These are phyloP conservation scores for Malacoctenus gilli DNA, from an alignment of 2,797 vertebrate species.

Conservation along the genomic window DNA sequence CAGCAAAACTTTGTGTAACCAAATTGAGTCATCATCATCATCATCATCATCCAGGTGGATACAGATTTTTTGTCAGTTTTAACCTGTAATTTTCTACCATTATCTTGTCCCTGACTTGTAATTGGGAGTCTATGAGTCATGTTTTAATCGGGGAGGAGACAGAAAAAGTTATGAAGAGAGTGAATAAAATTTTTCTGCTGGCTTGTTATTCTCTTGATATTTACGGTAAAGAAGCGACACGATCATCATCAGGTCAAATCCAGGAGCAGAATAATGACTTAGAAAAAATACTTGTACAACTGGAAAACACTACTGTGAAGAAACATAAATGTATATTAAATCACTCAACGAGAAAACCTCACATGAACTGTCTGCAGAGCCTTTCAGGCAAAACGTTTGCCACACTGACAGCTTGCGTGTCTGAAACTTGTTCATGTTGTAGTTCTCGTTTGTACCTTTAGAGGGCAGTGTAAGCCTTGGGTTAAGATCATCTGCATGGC, in stretches of 20 bases:
- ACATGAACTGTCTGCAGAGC: too few species aligned
- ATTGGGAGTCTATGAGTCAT: constrained; percentile 48
- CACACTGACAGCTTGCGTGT: not conserved
- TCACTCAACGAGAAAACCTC: not conserved
- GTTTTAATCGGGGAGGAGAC: constrained; percentile 26
- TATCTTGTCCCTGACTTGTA: constrained; percentile 35
- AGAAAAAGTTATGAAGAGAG: constrained; percentile 15
- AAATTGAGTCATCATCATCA: constrained; percentile 34
- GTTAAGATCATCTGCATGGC: too few species aligned
- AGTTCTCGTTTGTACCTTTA: constrained; percentile 16
- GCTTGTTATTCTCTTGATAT: too few species aligned
- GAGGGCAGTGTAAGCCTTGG: constrained; percentile 31
- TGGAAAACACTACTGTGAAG: constrained; percentile 18
- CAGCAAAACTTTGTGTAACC: not conserved
- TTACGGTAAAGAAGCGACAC: constrained; percentile 24
- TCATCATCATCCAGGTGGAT: constrained; percentile 25
- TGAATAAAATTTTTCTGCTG: constrained; percentile 23
- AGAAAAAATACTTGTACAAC: constrained; percentile 20
- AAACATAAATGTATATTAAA: not conserved
- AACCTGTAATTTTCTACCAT: constrained; percentile 42
- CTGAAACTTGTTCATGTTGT: not conserved
- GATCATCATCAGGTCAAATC: constrained; percentile 11
- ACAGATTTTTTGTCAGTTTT: constrained; percentile 22
- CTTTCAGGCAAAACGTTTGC: not conserved
- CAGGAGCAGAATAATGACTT: constrained; percentile 1